Conservation (phyloP, 2,888 invertebrate genomes). For the Schizotus pectinicornis region DNA sequence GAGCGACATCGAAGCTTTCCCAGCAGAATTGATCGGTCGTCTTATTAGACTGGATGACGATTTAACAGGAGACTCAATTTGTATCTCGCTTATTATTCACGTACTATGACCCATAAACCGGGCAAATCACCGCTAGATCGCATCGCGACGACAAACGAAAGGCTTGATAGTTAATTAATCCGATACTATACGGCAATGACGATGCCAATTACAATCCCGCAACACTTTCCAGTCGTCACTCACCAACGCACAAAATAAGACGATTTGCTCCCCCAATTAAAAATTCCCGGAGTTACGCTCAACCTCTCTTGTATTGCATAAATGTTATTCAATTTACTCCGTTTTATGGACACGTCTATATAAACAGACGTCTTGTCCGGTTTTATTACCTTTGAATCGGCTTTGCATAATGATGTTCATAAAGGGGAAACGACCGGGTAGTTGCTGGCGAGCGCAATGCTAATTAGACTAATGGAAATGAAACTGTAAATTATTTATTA, state of each 20-base stretch:
- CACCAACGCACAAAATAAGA: not conserved
- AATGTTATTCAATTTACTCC: conserved; percentile 1
- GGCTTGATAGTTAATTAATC: conserved; percentile 21
- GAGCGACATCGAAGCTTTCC: conserved; percentile 7
- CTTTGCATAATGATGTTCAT: conserved; percentile 26
- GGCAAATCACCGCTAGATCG: conserved; percentile 23
- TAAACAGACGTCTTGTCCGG: conserved; percentile 9
- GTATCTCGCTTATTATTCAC: conserved; percentile 31
- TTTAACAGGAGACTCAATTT: conserved; percentile 39
- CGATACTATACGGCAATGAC: no score
- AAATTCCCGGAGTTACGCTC: conserved; percentile 1
- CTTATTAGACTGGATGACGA: conserved; percentile 41
- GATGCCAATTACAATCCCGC: no score
- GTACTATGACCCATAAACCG: conserved; percentile 31
- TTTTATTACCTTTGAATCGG: conserved; percentile 24
- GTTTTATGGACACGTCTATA: conserved; percentile 9
- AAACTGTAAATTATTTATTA: conserved; percentile 25
- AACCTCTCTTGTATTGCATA: conserved; percentile 2
- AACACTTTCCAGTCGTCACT: not conserved
- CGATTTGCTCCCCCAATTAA: not conserved
- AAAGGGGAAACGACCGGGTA: conserved; percentile 23
- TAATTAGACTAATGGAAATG: conserved; percentile 33
- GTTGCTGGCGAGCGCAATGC: not conserved
- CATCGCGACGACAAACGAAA: conserved; percentile 8
- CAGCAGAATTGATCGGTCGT: conserved; percentile 41